Evolutionary conservation across 30 jellyfish, hydroid and myxozoan genomes (phyloP), one percentile per base, ranked within the genome.

Genomic region (Pelagia noctiluca): DNA sequence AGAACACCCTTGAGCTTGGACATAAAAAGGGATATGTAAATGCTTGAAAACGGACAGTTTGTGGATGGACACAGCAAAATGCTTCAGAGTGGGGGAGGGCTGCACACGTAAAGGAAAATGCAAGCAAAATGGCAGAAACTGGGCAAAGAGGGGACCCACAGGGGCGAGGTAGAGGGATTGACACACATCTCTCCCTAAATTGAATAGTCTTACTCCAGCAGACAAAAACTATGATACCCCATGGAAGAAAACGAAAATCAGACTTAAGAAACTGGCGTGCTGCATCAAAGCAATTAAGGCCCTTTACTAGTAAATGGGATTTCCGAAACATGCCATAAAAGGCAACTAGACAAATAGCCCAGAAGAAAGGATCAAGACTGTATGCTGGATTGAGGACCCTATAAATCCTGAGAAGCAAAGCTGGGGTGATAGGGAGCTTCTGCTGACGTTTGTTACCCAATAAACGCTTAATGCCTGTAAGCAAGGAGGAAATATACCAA

Each of bases 311-410:
- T 11, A 65, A 38, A 26, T 65, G 78, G 10, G 78, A 28, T 38
- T 65, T 65, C 48, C 78, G 25, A 34, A 65, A 26, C 78, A 65
- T 65, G 33, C 78, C 78, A 2, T 22, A 65, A 34, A 65, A 34
- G 23, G 78, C 78, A 65, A 65, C 78, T 53, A 65, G 54, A 16
- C 78, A 65, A 71, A 71, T 35, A 8, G 84, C 84, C 84, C 84
- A 36, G 36, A 71, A 71, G 5, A 71, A 71, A 0, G 67, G 46
- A 71, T 71, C 84, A 18, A 71, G 35, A 35, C 70, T 42, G 42
- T 46, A 71, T 23, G 1, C 0, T 21, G 50, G 47, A 21, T 71
- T 65, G 61, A 65, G 62, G 53, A 8, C 28, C 10, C 78, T 23
- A 33, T 22, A 37, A 24, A 65, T 1, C 21, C 49, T 28, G 31